Conservation (phyloP, 2,888 invertebrate genomes). For the Caenorhabditis sulstoni region DNA sequence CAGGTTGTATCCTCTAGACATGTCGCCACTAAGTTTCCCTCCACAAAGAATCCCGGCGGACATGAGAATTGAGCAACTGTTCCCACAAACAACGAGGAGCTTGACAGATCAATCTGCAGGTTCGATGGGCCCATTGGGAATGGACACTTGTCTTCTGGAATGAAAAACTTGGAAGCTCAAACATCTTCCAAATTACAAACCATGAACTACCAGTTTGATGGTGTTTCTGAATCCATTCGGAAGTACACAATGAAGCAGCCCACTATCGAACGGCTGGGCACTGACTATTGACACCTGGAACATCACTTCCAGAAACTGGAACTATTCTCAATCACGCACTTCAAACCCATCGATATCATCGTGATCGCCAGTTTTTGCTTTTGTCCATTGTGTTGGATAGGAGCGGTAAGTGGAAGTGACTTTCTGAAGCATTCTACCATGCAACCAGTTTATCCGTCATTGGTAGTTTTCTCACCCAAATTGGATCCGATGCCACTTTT, state of each 20-base stretch:
- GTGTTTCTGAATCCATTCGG: conserved; percentile 86
- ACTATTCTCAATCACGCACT: conserved; percentile 48
- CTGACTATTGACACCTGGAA: conserved; percentile 86
- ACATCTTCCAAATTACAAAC: background rate
- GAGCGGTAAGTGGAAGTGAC: conserved; percentile 77
- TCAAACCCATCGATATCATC: conserved; percentile 72
- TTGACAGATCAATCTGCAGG: conserved; percentile 68
- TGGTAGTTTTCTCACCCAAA: conserved; percentile 68
- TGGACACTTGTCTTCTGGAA: conserved; percentile 72
- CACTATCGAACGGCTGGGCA: conserved; percentile 90
- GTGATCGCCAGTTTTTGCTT: conserved; percentile 62
- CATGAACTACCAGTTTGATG: conserved; percentile 70
- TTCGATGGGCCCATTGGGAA: conserved; percentile 65
- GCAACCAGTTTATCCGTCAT: background rate
- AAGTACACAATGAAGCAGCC: conserved; percentile 89
- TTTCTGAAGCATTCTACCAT: conserved; percentile 69
- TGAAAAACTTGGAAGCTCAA: background rate
- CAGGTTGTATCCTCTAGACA: conserved; percentile 95
- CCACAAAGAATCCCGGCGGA: conserved; percentile 68
- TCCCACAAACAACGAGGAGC: conserved; percentile 68
- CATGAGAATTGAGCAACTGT: conserved; percentile 78
- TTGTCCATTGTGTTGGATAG: conserved; percentile 78
- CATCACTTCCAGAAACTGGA: background rate
- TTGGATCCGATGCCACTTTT: conserved; percentile 64
- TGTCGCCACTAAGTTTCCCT: conserved; percentile 83